Conservation (phyloP, 2,888 invertebrate species). For the Archips xylosteana region DNA sequence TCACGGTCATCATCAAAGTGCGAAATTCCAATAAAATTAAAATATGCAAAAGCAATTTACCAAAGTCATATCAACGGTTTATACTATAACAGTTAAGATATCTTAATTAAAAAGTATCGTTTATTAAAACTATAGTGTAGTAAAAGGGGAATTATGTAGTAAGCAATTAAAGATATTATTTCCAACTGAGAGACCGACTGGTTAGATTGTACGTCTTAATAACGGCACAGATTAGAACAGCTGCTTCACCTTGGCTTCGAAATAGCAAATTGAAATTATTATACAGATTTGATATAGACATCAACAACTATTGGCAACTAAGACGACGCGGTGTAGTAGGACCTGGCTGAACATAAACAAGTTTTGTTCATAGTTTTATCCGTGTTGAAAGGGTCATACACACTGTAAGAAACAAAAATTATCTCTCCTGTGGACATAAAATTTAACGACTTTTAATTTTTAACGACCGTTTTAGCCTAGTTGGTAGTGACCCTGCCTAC, state of each 20-base stretch:
- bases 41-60: conserved; percentile 32
- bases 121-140: conserved; percentile 42
- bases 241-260: background rate
- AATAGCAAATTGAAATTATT: background rate
- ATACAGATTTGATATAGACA: too few relatives aligned
- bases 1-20: conserved; percentile 35
- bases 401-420: too few relatives aligned
- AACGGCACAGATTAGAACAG: conserved; percentile 18
- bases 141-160: conserved; percentile 42
- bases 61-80: conserved; percentile 20
- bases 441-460: too few relatives aligned
- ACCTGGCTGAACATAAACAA: too few relatives aligned
- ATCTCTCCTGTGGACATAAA: too few relatives aligned
- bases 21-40: conserved; percentile 26
- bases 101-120: conserved; percentile 43
- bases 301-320: too few relatives aligned
- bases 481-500: too few relatives aligned
- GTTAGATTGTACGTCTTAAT: conserved; percentile 30
- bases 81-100: conserved; percentile 22
- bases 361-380: too few relatives aligned
- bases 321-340: too few relatives aligned
- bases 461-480: too few relatives aligned
- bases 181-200: conserved; percentile 44
- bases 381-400: too few relatives aligned
- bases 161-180: conserved; percentile 46